Evolutionary conservation across 2,113 vertebrate genomes (phyloP), one percentile per base, ranked within the genome.

Genomic region (Monopterus albus): DNA sequence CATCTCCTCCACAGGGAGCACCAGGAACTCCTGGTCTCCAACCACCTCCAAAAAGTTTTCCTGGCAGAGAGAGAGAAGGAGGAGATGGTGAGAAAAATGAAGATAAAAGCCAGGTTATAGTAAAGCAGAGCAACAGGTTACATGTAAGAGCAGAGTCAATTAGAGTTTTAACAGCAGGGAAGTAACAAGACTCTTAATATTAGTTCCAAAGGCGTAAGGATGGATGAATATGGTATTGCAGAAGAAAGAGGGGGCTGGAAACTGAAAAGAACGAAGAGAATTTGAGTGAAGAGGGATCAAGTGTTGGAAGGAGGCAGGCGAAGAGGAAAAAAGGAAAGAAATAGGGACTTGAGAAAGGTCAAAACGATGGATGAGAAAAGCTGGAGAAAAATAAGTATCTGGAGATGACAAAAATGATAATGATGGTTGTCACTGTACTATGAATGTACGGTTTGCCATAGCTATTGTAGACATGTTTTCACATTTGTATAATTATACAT

Each of bases 11-110:
- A 94, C 87, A 18, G 97, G 96, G 43, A 99, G 89, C 70, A 98
- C 89, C 2, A 98, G 91, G 87, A 99, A 99, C 87, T 99, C 98
- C 86, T 98, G 98, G 87, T 96, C 96, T 85, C 95, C 95, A 59
- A 98, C 96, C 68, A 98, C 98, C 82, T 98, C 96, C 93, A 97
- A 93, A 87, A 99, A 98, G 89, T 98, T 94, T 67, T 99, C 98
- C 98, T 99, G 85, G 1, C 1, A 18, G 59, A 58, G 33, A 45
- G 46, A 13, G 18, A 40, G 11, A 45, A 36, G 29, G 8, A n/a
- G n/a, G n/a, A n/a, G n/a, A n/a, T n/a, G n/a, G n/a, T n/a, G n/a
- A n/a, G n/a, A n/a, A n/a, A n/a, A n/a, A n/a, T n/a, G n/a, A n/a
- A n/a, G n/a, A n/a, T n/a, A n/a, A n/a, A n/a, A n/a, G n/a, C n/a